Evolutionary conservation across 2,797 vertebrate genomes (phyloP).

Genomic region (Pangasius macronema): DNA sequence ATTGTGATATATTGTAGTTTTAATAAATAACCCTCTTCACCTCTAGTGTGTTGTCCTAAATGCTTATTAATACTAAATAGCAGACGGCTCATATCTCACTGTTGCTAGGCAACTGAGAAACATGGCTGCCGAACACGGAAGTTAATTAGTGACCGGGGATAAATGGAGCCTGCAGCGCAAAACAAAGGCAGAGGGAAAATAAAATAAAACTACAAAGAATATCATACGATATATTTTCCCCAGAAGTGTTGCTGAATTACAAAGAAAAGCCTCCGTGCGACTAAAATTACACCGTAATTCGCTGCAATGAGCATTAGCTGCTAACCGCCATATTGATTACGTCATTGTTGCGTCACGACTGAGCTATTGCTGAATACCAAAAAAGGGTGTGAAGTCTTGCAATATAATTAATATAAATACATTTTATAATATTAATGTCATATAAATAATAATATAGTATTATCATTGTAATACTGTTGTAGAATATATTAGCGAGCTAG

Average conservation of each 20-base stretch:
- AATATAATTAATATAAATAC: not conserved
- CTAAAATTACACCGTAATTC: not conserved
- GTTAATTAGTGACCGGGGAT: not conserved
- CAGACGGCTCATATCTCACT: not conserved
- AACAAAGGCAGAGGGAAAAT: not conserved
- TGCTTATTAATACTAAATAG: not conserved
- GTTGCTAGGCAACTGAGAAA: slow-evolving; percentile 6
- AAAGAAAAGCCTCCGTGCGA: not conserved
- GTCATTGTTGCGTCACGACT: not conserved
- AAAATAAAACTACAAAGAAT: not conserved
- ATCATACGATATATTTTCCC: not conserved
- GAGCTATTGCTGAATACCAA: not conserved
- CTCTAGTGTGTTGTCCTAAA: not conserved
- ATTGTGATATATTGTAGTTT: not conserved
- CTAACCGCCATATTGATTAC: not conserved
- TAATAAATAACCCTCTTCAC: not conserved
- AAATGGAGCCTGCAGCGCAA: not conserved
- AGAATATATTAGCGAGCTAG: not conserved
- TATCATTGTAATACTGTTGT: not conserved
- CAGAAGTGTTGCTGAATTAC: not conserved
- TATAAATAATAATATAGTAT: not conserved
- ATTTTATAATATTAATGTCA: no score
- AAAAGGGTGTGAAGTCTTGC: not conserved
- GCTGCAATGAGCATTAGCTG: not conserved
- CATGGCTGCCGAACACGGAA: not conserved